phyloP scores from a whole-genome alignment of 2,113 vertebrate genomes.

The Plotosus lineatus region DNA sequence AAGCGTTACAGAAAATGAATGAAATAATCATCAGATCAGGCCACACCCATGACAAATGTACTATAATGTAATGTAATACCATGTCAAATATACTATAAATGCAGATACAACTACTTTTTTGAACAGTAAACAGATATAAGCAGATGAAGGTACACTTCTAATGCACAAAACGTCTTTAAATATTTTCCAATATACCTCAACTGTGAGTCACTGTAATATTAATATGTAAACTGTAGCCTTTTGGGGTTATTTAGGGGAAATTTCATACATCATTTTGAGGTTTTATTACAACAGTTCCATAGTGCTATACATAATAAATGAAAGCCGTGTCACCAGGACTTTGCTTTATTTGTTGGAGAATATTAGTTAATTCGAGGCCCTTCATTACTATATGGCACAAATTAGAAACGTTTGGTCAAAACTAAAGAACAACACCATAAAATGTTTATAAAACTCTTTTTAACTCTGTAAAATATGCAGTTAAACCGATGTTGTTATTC shows the following conservation, averaged over 20 bases:
- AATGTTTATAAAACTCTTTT: background rate
- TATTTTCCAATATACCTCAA: background rate
- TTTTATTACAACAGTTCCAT: conserved; percentile 1
- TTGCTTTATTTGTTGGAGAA: background rate
- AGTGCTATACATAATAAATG: background rate
- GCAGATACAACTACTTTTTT: background rate
- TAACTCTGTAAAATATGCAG: background rate
- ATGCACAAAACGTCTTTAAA: background rate
- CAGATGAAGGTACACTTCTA: background rate
- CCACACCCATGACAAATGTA: background rate
- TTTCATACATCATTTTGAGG: background rate
- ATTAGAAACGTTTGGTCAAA: background rate
- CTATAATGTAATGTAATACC: no score
- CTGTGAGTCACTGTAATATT: background rate
- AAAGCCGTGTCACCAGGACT: background rate
- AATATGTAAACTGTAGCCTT: background rate
- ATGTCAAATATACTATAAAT: background rate
- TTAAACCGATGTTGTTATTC: background rate
- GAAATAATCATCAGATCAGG: no score
- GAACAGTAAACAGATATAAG: background rate
- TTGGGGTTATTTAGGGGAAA: background rate
- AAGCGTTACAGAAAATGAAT: no score
- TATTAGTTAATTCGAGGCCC: background rate
- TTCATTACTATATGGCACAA: background rate
- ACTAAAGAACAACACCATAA: background rate